phyloP scores from a whole-genome alignment of 2,888 invertebrate species.

The Argynnis bischoffii region DNA sequence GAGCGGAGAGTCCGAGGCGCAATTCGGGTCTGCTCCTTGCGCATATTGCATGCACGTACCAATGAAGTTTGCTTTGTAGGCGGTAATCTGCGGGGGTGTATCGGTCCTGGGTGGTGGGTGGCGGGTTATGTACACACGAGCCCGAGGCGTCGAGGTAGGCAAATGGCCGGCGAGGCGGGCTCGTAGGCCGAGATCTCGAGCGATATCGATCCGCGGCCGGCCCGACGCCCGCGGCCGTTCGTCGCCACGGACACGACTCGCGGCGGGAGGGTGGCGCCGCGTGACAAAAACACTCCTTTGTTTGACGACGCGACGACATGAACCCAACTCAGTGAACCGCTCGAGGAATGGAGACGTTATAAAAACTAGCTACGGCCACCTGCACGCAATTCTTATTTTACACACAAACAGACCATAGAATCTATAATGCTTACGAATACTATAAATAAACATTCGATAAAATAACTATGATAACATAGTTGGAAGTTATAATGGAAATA shows the following conservation, averaged over 20 bases:
- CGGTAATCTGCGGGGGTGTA: constrained; percentile 81
- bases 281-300: constrained; percentile 79
- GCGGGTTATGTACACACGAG: constrained; percentile 80
- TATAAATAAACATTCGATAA: neutral
- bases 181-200: constrained; percentile 80
- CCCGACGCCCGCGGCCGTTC: constrained; percentile 58
- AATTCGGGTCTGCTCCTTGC: constrained; percentile 77
- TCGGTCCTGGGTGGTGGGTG: constrained; percentile 71
- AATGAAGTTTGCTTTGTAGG: constrained; percentile 83
- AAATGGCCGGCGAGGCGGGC: constrained; percentile 79
- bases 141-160: constrained; percentile 82
- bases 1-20: constrained; percentile 59
- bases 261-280: constrained; percentile 69
- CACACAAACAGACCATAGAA: neutral
- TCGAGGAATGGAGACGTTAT: constrained; percentile 36
- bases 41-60: constrained; percentile 82
- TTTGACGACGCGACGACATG: constrained; percentile 61
- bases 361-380: constrained; percentile 45
- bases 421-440: neutral
- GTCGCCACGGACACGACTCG: constrained; percentile 72
- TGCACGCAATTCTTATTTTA: constrained; percentile 16
- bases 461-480: neutral
- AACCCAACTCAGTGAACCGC: constrained; percentile 40
- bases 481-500: neutral
- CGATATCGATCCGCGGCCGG: constrained; percentile 78